Conservation (phyloP, 2,113 vertebrate species). For the Boulengeromyrus knoepffleri region DNA sequence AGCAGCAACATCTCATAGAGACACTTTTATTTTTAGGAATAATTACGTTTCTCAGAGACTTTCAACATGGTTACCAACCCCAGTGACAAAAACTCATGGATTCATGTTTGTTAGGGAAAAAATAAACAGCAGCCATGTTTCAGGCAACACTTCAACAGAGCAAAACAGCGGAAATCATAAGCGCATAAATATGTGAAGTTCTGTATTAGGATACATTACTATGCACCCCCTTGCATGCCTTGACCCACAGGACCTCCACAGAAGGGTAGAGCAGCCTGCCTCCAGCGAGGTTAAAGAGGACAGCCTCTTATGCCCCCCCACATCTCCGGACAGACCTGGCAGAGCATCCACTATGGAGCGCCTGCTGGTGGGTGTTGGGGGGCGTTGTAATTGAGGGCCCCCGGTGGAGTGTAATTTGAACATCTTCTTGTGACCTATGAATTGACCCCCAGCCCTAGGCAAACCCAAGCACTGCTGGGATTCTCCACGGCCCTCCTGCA, state of each 20-base stretch:
- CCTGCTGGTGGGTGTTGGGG: conserved; percentile 10
- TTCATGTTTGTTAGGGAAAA: neutral
- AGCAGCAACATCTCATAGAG: neutral
- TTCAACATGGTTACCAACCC: neutral
- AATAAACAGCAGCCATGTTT: neutral
- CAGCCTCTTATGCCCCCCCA: neutral
- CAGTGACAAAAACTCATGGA: neutral
- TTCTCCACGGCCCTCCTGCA: conserved; percentile 58
- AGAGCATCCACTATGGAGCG: conserved; percentile 48
- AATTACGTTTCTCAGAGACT: neutral
- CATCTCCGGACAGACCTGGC: conserved; percentile 21
- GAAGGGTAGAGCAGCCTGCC: neutral
- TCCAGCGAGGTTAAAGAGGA: neutral
- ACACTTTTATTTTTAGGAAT: neutral
- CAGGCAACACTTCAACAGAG: neutral
- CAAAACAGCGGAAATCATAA: neutral
- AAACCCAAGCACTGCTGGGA: conserved; percentile 62
- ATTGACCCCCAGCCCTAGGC: conserved; percentile 54
- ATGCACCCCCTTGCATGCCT: neutral
- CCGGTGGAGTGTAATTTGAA: conserved; percentile 57
- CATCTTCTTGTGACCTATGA: conserved; percentile 56
- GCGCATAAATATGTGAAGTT: neutral
- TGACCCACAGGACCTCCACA: neutral
- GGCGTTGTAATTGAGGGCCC: conserved; percentile 56
- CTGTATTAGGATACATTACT: neutral